phyloP scores from a whole-genome alignment of 2,113 vertebrate species.

The Eubucco bourcierii region DNA sequence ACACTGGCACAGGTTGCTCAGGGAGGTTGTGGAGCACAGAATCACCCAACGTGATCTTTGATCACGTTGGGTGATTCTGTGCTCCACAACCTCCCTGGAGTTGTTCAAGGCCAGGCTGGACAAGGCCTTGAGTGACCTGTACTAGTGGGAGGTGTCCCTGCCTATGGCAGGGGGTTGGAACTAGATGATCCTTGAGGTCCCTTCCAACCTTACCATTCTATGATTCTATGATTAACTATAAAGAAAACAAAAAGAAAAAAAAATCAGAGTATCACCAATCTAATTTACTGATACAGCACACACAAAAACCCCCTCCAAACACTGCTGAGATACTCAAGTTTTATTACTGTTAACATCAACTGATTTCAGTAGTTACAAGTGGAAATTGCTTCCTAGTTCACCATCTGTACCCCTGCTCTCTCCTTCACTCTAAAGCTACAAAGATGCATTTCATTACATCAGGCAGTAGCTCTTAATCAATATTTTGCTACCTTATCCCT shows the following conservation, averaged over 20 bases:
- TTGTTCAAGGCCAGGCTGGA: no score
- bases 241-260: background rate
- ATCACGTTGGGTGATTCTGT: no score
- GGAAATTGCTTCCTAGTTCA: constrained; percentile 47
- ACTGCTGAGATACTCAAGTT: background rate
- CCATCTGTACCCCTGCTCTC: constrained; percentile 36
- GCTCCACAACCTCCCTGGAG: no score
- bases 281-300: background rate
- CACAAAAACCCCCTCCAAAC: background rate
- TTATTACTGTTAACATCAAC: constrained; percentile 35
- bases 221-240: background rate
- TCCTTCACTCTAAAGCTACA: background rate
- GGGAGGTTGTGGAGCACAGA: no score
- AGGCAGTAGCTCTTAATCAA: background rate
- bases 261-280: background rate
- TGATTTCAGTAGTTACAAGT: constrained; percentile 44
- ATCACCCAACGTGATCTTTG: no score
- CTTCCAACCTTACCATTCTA: no score
- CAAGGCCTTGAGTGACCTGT: no score
- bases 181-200: no score
- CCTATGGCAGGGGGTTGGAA: no score
- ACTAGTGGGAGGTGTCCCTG: no score
- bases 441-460: background rate
- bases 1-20: no score
- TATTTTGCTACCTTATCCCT: background rate